A percentile compares a stretch with the other conserved stretches of the same genome.
Evolutionary conservation across 2,797 vertebrate genomes (phyloP).

Genomic region (Gambelia wislizenii): DNA sequence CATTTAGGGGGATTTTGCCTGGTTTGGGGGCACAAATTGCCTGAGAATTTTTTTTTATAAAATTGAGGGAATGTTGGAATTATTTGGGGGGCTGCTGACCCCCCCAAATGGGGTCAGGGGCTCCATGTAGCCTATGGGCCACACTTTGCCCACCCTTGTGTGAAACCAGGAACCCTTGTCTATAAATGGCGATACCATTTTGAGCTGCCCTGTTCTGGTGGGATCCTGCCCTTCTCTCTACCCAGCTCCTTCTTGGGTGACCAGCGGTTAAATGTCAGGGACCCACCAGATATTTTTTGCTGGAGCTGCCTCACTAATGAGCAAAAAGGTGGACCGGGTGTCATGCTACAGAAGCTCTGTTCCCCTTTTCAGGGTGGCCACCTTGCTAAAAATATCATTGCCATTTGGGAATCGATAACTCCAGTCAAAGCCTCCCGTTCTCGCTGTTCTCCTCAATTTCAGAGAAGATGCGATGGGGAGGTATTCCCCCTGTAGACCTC

Average conservation of each 20-base stretch:
- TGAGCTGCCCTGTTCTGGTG: not conserved
- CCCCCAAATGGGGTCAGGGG: no score
- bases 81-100: no score
- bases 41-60: no score
- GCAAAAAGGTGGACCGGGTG: not conserved
- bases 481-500: not conserved
- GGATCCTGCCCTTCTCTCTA: not conserved
- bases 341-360: not conserved
- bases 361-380: not conserved
- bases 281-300: no score
- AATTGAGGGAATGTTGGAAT: no score
- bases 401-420: slow-evolving; percentile 23
- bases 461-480: not conserved
- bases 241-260: not conserved
- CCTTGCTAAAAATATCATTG: slow-evolving; percentile 33
- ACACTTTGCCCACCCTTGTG: no score
- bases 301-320: not conserved
- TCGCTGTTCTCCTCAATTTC: not conserved
- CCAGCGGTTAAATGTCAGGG: not conserved
- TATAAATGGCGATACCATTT: no score
- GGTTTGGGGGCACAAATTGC: no score
- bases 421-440: not conserved
- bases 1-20: no score
- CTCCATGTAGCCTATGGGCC: no score
- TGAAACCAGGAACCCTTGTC: no score